Percentiles rank a stretch among this genome's conserved stretches.
Evolutionary conservation across 2,113 vertebrate species (phyloP).

Genomic region (Myodes glareolus): DNA sequence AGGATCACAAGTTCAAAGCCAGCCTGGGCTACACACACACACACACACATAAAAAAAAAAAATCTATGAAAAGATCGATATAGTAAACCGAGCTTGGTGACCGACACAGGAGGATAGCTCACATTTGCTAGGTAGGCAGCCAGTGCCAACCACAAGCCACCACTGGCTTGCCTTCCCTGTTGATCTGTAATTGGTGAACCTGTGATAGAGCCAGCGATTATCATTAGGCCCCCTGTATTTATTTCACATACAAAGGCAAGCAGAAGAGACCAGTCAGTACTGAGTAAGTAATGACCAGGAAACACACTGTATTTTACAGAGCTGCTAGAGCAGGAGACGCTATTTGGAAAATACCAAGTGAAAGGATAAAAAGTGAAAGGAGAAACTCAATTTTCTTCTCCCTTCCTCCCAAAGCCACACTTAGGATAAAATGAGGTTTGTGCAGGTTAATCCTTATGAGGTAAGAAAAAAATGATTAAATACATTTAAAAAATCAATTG

Average conservation of each 20-base stretch:
- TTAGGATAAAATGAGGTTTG: constrained; percentile 83
- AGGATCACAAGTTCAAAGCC: too few relatives aligned
- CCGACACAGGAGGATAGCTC: not conserved
- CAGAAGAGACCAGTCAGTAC: constrained; percentile 71
- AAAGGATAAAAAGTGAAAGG: constrained; percentile 79
- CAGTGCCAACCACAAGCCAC: constrained; percentile 57
- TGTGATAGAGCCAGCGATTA: constrained; percentile 67
- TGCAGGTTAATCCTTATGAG: constrained; percentile 82
- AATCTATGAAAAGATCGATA: not conserved
- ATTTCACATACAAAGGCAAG: constrained; percentile 76
- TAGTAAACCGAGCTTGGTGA: not conserved
- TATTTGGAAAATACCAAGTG: constrained; percentile 76
- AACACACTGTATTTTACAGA: constrained; percentile 65
- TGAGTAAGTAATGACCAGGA: constrained; percentile 70
- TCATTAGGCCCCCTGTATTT: constrained; percentile 62
- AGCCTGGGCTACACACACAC: too few relatives aligned
- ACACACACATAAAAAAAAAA: too few relatives aligned
- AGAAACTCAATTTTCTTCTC: constrained; percentile 82
- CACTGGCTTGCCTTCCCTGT: constrained; percentile 49
- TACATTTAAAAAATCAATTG: constrained; percentile 84
- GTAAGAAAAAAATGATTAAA: constrained; percentile 83
- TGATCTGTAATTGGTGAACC: constrained; percentile 60
- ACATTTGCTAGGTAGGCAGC: constrained; percentile 42
- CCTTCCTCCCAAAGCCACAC: constrained; percentile 82
- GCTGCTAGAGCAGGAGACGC: constrained; percentile 69